Percentiles rank a stretch among this genome's conserved stretches.
phyloP scores from a whole-genome alignment of 2,888 invertebrate genomes.

The Papilio protenor region DNA sequence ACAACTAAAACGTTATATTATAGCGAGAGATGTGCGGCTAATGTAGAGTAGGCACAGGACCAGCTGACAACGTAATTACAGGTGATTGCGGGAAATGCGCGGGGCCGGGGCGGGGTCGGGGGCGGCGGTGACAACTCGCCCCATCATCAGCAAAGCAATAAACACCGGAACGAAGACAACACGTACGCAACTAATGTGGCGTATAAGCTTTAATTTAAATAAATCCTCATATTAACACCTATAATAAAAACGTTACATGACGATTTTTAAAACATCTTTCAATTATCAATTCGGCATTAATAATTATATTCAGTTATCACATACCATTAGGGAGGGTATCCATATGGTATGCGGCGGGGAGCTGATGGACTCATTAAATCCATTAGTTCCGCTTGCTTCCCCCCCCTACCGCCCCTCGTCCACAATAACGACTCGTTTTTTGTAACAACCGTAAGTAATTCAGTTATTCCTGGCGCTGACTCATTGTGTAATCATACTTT shows the following conservation, averaged over 20 bases:
- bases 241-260: neutral
- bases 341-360: neutral
- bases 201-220: neutral
- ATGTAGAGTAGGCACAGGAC: slow-evolving; percentile 14
- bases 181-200: neutral
- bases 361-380: slow-evolving; percentile 33
- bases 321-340: neutral
- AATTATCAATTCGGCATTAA: neutral
- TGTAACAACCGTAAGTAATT: neutral
- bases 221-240: neutral
- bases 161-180: neutral
- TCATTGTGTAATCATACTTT: neutral
- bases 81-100: slow-evolving; percentile 16
- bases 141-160: neutral
- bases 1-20: slow-evolving; percentile 1
- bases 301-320: neutral
- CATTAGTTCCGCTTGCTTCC: slow-evolving; percentile 20
- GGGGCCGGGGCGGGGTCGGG: neutral
- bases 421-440: neutral
- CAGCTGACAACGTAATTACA: slow-evolving; percentile 32
- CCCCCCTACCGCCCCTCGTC: neutral
- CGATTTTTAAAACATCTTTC: neutral
- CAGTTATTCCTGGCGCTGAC: neutral
- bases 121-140: neutral
- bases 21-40: slow-evolving; percentile 11